These are phyloP conservation scores for Nanger granti DNA, from an alignment of 2,113 vertebrate species.

Conservation along the genomic window DNA sequence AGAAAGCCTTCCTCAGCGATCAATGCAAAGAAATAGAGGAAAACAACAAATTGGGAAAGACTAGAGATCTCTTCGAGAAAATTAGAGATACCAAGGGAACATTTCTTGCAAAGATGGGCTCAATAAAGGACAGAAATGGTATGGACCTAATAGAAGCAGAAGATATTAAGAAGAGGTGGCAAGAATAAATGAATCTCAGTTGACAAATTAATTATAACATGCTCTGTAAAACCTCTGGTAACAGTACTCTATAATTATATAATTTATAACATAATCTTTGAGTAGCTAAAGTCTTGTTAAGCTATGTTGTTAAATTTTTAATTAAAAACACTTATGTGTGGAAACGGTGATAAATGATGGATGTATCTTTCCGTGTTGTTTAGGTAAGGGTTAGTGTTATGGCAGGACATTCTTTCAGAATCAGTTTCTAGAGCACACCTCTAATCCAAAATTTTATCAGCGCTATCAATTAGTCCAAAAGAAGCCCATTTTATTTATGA, in stretches of 20 bases:
- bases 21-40: no score
- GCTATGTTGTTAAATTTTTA: background rate
- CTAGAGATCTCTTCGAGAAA: no score
- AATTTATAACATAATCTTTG: background rate
- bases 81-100: no score
- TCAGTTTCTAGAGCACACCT: background rate
- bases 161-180: no score
- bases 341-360: background rate
- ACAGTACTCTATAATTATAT: background rate
- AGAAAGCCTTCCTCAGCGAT: no score
- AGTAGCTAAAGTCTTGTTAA: background rate
- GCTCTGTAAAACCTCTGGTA: background rate
- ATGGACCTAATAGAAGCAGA: no score
- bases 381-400: background rate
- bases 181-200: background rate
- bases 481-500: background rate
- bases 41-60: no score
- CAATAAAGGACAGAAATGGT: no score
- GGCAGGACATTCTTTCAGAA: background rate
- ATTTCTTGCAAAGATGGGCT: no score
- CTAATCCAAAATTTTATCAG: no score
- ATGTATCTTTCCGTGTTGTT: background rate
- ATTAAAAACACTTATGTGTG: background rate
- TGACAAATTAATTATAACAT: conserved; percentile 23
- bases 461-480: background rate